Base-by-base conservation (phyloP, 2,888 invertebrate species). In the Chironomus tentans region DNA sequence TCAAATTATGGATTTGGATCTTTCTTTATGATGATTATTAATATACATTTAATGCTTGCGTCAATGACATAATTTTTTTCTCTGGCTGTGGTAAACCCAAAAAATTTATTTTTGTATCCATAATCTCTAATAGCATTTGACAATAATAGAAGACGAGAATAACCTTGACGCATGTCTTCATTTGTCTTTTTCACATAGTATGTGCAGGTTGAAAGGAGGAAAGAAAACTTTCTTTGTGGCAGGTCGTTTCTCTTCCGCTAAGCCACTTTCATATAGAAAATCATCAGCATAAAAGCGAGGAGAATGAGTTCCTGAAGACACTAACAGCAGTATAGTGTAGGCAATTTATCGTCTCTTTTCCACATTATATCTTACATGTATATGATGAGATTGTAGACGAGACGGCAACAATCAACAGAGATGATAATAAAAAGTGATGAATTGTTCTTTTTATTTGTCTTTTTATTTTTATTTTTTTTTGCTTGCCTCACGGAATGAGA, bases 391-490 rank as follows among this genome's bases (percentile, higher is more conserved):
- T 15, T 24, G 22, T 24, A 65, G 65, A 65, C 65, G 65, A 65
- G 65, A 65, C 65, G 65, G 21, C 65, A 21, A 65, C 65, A 65
- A 65, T 65, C 65, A 65, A 65, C 65, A 65, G 22, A 18, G 65
- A 47, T 28, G 70, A 70, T 70, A 70, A 70, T 70, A 70, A 70
- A 56, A 70, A 47, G 70, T 70, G 70, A 70, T 70, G 70, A 70
- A 70, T 70, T n/a, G 70, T 70, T 70, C 70, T 70, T 70, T 70
- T 70, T 70, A 70, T 70, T 70, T 70, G 70, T 46, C 21, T 70
- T 70, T 56, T 15, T n/a, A 4, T 50, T 50, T n/a, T 24, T 24
- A 12, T n/a, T n/a, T 50, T 50, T 38, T 7, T 38, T 1, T 38
- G 38, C 38, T 38, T 38, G 38, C 38, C 38, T 38, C 38, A 38